A percentile compares a stretch with the other conserved stretches of the same genome.
phyloP scores from a whole-genome alignment of 1,140 invertebrate genomes.

The Vollenhovia emeryi region DNA sequence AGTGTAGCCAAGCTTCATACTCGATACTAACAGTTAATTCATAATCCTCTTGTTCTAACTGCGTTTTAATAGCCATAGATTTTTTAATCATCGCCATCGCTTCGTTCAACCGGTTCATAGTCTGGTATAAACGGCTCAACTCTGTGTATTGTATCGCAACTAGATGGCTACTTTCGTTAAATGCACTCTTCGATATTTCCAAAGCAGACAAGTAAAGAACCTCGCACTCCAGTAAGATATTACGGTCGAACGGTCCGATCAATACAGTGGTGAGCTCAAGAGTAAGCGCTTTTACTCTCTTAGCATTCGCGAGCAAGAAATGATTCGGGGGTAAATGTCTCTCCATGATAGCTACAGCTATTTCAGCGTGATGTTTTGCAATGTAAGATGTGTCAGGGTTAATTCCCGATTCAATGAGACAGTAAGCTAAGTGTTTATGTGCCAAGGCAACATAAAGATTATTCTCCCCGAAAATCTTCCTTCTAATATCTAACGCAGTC shows the following conservation, averaged over 20 bases:
- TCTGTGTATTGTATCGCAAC: slow-evolving; percentile 98
- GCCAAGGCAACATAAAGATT: slow-evolving; percentile 95
- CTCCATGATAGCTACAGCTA: slow-evolving; percentile 93
- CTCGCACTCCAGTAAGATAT: slow-evolving; percentile 91
- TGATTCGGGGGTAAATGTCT: slow-evolving; percentile 92
- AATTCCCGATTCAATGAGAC: slow-evolving; percentile 95
- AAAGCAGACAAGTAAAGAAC: slow-evolving; percentile 93
- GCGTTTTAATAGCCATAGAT: too few relatives aligned
- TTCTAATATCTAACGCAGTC: slow-evolving; percentile 91
- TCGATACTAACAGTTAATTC: too few relatives aligned
- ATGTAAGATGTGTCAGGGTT: slow-evolving; percentile 93
- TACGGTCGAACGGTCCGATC: too few relatives aligned
- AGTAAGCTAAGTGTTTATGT: slow-evolving; percentile 96
- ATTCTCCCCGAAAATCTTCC: slow-evolving; percentile 91
- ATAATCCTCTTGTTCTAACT: too few relatives aligned
- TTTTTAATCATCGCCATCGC: too few relatives aligned
- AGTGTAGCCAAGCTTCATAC: too few relatives aligned
- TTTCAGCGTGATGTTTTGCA: slow-evolving; percentile 92
- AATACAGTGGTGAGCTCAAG: slow-evolving; percentile 88
- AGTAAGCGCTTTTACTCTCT: slow-evolving; percentile 96
- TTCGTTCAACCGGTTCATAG: too few relatives aligned
- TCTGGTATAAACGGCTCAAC: slow-evolving; percentile 95
- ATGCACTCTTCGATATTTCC: slow-evolving; percentile 90
- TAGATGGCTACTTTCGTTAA: slow-evolving; percentile 96
- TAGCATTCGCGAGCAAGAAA: slow-evolving; percentile 94